Conservation (phyloP, 1,140 invertebrate genomes). For the Heliconius nattereri region DNA sequence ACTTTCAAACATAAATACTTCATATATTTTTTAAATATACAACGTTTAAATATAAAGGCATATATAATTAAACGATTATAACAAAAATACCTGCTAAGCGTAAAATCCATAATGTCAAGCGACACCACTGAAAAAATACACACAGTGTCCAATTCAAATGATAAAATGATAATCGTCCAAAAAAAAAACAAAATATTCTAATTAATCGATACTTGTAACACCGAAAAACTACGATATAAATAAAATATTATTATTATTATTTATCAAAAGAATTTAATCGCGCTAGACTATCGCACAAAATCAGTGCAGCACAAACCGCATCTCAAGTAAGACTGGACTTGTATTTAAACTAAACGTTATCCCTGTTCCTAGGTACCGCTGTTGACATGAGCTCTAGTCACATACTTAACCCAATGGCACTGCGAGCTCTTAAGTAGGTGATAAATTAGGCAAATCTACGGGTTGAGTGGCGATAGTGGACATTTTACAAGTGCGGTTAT, state of each 20-base stretch:
- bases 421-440: neutral
- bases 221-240: too few relatives aligned
- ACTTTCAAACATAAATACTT: too few relatives aligned
- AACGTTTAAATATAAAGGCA: neutral
- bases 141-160: neutral
- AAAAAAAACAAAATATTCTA: too few relatives aligned
- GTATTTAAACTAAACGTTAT: neutral
- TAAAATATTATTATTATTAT: neutral
- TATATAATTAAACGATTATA: neutral
- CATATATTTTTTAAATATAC: too few relatives aligned
- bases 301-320: slow-evolving; percentile 11
- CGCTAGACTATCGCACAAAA: neutral
- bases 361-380: slow-evolving; percentile 6
- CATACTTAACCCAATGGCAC: slow-evolving; percentile 2
- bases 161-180: too few relatives aligned
- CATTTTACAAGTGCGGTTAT: slow-evolving; percentile 1
- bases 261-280: neutral
- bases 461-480: neutral
- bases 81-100: neutral
- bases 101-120: neutral
- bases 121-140: neutral
- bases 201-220: too few relatives aligned
- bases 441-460: slow-evolving; percentile 8
- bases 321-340: slow-evolving; percentile 10
- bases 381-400: slow-evolving; percentile 2